Evolutionary conservation across 2,113 vertebrate genomes (phyloP), one percentile per base, ranked within the genome.

Genomic region (Athene noctua): DNA sequence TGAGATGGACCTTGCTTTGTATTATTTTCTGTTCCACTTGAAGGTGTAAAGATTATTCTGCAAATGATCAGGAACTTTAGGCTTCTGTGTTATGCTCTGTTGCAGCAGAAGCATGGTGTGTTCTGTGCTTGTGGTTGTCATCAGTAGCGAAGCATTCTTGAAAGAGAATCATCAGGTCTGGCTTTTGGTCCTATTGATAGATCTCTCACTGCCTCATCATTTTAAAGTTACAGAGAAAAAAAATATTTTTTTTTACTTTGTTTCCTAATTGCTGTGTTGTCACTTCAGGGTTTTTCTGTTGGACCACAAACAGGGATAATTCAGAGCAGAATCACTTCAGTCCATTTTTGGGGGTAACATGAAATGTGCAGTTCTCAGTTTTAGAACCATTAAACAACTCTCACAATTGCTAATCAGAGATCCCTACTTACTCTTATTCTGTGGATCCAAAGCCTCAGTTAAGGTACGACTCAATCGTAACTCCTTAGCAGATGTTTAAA

Each of bases 401-500:
- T 78, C 6, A 5, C 16, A 80, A 21, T 20, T 86, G 27, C 11
- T 77, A 46, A 70, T 32, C 38, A 65, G 70, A 34, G n/a, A 42
- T 47, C 59, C 61, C 7, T 47, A 3, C 10, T 78, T 77, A 40
- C 15, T 42, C 32, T 63, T 85, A 59, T 20, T 70, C 11, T 63
- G 32, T 57, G 27, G 57, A 79, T 23, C 13, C 47, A 80, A 70
- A 83, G 16, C 42, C 61, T 92, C 73, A 18, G 27, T 55, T 81
- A 20, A 51, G 5, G 3, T 59, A 52, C 0, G 0, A 51, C 14
- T 75, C 2, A 0, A 44, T 32, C 11, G 8, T 38, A 90, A 34
- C 44, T 63, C 58, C 55, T 95, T 15, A 85, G 36, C 26, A 81
- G 61, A 75, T 47, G 3, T 72, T 52, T 82, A 29, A 77, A 89